These are phyloP conservation scores for Aphodius granarius DNA, from an alignment of 2,888 invertebrate species.

Conservation along the genomic window DNA sequence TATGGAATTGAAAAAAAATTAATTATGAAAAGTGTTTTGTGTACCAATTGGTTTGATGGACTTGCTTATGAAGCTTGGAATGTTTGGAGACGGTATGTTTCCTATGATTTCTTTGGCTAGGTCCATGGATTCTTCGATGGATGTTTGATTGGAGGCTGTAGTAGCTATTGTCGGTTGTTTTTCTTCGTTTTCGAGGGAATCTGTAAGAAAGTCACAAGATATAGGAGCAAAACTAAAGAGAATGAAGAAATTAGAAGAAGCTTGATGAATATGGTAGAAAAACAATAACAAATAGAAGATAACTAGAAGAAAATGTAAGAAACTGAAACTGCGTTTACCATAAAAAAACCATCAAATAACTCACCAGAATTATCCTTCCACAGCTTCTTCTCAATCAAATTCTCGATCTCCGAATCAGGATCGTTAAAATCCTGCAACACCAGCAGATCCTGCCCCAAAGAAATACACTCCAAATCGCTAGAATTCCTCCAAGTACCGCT, in stretches of 20 bases:
- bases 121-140: slow-evolving; percentile 12
- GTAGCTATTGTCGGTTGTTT: slow-evolving; percentile 20
- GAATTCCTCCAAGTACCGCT: slow-evolving; percentile 63
- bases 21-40: background rate
- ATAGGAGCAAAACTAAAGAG: too few relatives aligned
- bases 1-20: background rate
- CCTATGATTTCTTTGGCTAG: slow-evolving; percentile 17
- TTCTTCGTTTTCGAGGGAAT: slow-evolving; percentile 32
- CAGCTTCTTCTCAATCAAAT: slow-evolving; percentile 35
- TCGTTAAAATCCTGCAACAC: slow-evolving; percentile 57
- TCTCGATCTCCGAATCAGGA: slow-evolving; percentile 37
- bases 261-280: too few relatives aligned
- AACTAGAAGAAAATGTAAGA: slow-evolving; percentile 8
- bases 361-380: slow-evolving; percentile 37
- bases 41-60: slow-evolving; percentile 34
- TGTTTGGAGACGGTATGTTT: slow-evolving; percentile 24
- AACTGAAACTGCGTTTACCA: too few relatives aligned
- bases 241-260: too few relatives aligned
- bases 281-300: too few relatives aligned
- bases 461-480: slow-evolving; percentile 63
- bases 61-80: slow-evolving; percentile 33
- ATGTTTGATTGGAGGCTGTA: slow-evolving; percentile 14
- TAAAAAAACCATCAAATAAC: slow-evolving; percentile 3
- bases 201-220: too few relatives aligned
- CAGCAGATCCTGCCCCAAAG: slow-evolving; percentile 63